Evolutionary conservation across 2,797 vertebrate genomes (phyloP), one percentile per base, ranked within the genome.

Genomic region (Enteromius treurensis): DNA sequence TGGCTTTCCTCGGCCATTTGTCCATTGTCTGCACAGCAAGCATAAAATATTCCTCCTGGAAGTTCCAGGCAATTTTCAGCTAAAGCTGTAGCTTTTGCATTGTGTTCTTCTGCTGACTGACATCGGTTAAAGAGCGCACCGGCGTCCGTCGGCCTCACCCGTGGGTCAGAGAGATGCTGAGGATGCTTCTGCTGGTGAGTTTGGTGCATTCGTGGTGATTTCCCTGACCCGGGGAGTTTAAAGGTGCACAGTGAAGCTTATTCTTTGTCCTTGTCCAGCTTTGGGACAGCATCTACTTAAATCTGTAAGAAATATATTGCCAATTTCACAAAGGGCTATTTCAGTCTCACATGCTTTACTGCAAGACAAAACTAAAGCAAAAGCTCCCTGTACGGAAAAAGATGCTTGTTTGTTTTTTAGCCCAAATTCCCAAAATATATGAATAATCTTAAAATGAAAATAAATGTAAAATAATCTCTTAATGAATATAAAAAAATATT

Each of bases 41-140:
- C 62, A 68, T 86, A 76, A 83, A 86, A 86, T 83, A 76, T 79
- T 62, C 81, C 73, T 76, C 49, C 49, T 82, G 81, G 81, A 82
- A 79, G 81, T 74, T 82, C 73, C 75, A 58, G 37, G 19, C 69
- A 65, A 82, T 67, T 76, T 83, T 80, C 70, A 68, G 45, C 32
- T 42, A 42, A 40, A 71, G 70, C 60, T 26, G 64, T 19, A 29
- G 23, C 60, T 74, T 77, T 74, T 29, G 68, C 77, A 79, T 79
- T 83, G 55, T 74, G 77, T 64, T 81, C 51, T 79, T 51, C 34
- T 80, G 37, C 81, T 82, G 81, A 76, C 73, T 82, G 73, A 68
- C 62, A 75, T 65, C 81, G 17, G 81, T 82, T 82, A 53, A 64
- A 75, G 60, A 68, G 47, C 23, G 7, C 53, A 19, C 14, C 4